Percentiles rank a stretch among this genome's conserved stretches.
These are phyloP conservation scores for Astur gentilis DNA, from an alignment of 2,113 vertebrate species.

Conservation along the genomic window DNA sequence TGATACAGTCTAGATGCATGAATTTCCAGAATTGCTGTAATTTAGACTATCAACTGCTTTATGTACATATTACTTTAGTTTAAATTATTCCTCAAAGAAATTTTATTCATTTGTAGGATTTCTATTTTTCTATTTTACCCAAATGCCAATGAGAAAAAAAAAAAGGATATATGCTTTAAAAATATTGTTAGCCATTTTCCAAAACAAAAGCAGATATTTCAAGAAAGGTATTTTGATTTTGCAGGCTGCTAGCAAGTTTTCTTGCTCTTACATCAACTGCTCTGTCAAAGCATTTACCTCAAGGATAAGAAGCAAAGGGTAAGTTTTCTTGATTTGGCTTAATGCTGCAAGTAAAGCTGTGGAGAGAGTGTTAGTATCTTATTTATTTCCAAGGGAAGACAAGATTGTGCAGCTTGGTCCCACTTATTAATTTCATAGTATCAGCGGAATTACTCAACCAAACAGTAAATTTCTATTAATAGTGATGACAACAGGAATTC, in stretches of 20 bases:
- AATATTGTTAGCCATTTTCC: neutral
- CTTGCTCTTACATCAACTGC: neutral
- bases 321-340: neutral
- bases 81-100: neutral
- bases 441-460: neutral
- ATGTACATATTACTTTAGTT: neutral
- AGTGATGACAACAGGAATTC: neutral
- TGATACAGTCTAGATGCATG: too few species aligned
- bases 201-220: neutral
- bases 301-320: neutral
- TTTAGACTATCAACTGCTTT: neutral
- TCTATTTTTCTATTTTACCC: neutral
- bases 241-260: neutral
- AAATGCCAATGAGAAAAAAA: neutral
- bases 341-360: neutral
- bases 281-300: neutral
- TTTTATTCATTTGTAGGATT: neutral
- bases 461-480: neutral
- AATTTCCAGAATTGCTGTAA: neutral
- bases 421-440: rapidly evolving
- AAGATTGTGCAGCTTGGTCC: neutral
- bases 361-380: neutral
- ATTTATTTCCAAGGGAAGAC: neutral
- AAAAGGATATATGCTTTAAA: neutral
- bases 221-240: neutral